A percentile compares a stretch with the other conserved stretches of the same genome.
phyloP scores from a whole-genome alignment of 2,113 vertebrate species.

The Engystomops pustulosus region DNA sequence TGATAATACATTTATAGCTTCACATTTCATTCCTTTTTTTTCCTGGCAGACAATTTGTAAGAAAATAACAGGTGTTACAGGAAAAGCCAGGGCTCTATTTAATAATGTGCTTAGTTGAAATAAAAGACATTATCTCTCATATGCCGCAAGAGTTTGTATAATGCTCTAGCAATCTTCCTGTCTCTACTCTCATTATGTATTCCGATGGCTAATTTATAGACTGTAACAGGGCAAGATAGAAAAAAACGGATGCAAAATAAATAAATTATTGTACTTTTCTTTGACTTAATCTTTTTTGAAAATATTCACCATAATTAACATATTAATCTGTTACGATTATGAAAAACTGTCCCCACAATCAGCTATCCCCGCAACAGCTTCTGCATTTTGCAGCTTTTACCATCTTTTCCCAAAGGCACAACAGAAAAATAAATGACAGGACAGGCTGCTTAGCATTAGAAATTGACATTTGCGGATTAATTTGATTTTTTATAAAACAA shows the following conservation, averaged over 20 bases:
- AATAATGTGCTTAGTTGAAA: slow-evolving; percentile 64
- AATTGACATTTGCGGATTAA: slow-evolving; percentile 64
- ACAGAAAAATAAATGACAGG: slow-evolving; percentile 57
- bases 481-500: slow-evolving; percentile 63
- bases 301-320: slow-evolving; percentile 68
- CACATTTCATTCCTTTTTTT: slow-evolving; percentile 40
- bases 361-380: slow-evolving; percentile 66
- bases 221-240: slow-evolving; percentile 52
- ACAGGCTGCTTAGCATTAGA: slow-evolving; percentile 56
- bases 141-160: slow-evolving; percentile 65
- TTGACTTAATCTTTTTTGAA: slow-evolving; percentile 68
- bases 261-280: slow-evolving; percentile 69
- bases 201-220: slow-evolving; percentile 67
- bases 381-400: too few species aligned
- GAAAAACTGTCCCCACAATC: slow-evolving; percentile 64
- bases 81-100: slow-evolving; percentile 58
- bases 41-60: slow-evolving; percentile 49
- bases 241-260: slow-evolving; percentile 68
- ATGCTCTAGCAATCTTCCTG: slow-evolving; percentile 60
- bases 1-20: slow-evolving; percentile 49
- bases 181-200: slow-evolving; percentile 63
- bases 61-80: slow-evolving; percentile 49
- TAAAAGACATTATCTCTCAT: slow-evolving; percentile 63
- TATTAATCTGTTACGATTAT: slow-evolving; percentile 71
- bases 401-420: too few species aligned